These are phyloP conservation scores for Drosophila paracracens DNA, from an alignment of 2,888 invertebrate species.

Conservation along the genomic window DNA sequence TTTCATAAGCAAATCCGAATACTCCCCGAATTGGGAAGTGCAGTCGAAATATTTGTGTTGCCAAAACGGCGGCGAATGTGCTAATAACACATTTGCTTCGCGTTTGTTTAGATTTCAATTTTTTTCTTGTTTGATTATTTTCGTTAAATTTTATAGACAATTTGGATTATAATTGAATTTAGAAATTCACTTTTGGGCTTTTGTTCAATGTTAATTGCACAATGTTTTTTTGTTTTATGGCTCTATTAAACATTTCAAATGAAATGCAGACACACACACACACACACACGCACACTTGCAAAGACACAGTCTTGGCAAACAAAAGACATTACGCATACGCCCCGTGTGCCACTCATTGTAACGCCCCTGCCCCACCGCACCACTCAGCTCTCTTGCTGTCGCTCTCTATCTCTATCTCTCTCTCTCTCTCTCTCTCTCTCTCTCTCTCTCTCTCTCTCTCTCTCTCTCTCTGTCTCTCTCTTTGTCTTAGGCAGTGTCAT, in stretches of 20 bases:
- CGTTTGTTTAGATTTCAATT: constrained; percentile 44
- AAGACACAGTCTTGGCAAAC: not conserved
- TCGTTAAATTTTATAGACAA: constrained; percentile 34
- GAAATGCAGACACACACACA: constrained; percentile 7
- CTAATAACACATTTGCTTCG: constrained; percentile 23
- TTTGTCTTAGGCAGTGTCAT: constrained; percentile 40
- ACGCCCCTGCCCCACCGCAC: not conserved
- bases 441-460: not conserved
- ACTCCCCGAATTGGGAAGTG: not conserved
- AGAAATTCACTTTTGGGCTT: constrained; percentile 31
- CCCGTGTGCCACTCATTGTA: constrained; percentile 35
- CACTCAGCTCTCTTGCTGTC: not conserved
- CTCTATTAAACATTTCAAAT: constrained; percentile 42
- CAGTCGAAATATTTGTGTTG: constrained; percentile 22
- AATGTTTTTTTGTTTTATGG: constrained; percentile 43
- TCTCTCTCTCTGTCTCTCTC: not conserved
- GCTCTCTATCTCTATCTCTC: not conserved
- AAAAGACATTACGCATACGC: constrained; percentile 66
- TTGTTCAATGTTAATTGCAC: constrained; percentile 35
- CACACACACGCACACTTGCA: not conserved
- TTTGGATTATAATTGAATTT: constrained; percentile 50
- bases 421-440: not conserved
- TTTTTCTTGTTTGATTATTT: not conserved
- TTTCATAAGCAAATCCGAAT: not conserved
- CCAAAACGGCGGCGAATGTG: constrained; percentile 27